Evolutionary conservation across 2,888 invertebrate species (phyloP).

Genomic region (Rhamphomyia laevipes): DNA sequence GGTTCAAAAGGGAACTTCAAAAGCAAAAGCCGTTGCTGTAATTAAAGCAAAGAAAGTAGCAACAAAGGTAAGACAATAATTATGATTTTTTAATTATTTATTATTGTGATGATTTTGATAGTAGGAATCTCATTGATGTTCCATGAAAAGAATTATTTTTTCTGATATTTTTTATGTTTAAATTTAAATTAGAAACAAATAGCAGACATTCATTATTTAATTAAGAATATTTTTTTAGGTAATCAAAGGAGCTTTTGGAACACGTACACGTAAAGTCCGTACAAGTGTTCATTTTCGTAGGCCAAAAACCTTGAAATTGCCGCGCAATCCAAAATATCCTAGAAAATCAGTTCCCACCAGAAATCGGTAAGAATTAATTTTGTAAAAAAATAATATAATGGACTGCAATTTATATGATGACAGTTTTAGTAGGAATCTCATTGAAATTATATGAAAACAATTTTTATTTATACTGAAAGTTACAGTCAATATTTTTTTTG

Average conservation of each 20-base stretch:
- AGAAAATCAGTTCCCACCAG: slow-evolving; percentile 88
- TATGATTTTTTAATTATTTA: not conserved
- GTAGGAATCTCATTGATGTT: slow-evolving; percentile 49
- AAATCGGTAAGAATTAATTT: slow-evolving; percentile 53
- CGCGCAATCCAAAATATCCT: slow-evolving; percentile 88
- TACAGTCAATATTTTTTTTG: too few species aligned
- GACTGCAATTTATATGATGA: not conserved
- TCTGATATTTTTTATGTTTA: not conserved
- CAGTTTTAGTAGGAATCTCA: too few species aligned
- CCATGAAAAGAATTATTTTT: not conserved
- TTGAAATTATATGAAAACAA: too few species aligned
- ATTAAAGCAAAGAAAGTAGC: slow-evolving; percentile 75
- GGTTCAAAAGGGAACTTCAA: slow-evolving; percentile 43
- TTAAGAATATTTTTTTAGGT: slow-evolving; percentile 45
- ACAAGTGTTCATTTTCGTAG: slow-evolving; percentile 92
- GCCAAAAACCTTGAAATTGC: slow-evolving; percentile 84
- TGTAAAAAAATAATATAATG: not conserved
- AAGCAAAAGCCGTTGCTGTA: slow-evolving; percentile 44
- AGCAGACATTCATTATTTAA: not conserved
- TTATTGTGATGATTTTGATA: slow-evolving; percentile 37
- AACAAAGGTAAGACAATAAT: slow-evolving; percentile 53
- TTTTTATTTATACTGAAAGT: too few species aligned
- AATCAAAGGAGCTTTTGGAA: slow-evolving; percentile 83
- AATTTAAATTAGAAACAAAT: not conserved
- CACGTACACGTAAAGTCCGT: slow-evolving; percentile 78